Conservation (phyloP, 2,113 vertebrate genomes). For the Myotis yumanensis region DNA sequence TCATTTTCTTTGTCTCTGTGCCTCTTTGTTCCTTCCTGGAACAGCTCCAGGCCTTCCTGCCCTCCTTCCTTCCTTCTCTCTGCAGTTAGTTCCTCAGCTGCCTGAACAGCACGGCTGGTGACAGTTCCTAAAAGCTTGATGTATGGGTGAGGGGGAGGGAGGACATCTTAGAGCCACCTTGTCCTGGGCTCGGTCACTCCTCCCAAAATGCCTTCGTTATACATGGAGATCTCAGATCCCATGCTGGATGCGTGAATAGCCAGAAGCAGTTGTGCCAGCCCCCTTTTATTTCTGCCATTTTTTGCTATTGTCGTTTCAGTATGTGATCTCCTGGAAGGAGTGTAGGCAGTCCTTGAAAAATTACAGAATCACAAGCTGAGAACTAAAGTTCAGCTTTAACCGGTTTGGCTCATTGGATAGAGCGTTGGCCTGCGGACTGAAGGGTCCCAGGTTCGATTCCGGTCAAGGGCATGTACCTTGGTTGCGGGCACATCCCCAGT, state of each 20-base stretch:
- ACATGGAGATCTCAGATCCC: neutral
- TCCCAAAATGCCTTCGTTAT: neutral
- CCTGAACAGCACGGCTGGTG: neutral
- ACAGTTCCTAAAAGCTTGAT: neutral
- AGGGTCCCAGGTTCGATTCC: too few species aligned
- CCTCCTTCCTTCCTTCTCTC: neutral
- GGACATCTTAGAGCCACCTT: neutral
- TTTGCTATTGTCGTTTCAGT: neutral
- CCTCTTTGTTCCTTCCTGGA: constrained; percentile 44
- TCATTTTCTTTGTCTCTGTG: neutral
- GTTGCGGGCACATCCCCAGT: too few species aligned
- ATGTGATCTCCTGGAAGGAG: neutral
- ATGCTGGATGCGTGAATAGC: fast-evolving
- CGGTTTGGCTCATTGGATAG: too few species aligned
- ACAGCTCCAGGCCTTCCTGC: constrained; percentile 21
- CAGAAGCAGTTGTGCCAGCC: neutral
- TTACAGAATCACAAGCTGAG: neutral
- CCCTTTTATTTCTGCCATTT: neutral
- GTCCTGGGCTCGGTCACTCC: neutral
- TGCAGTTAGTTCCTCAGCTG: neutral
- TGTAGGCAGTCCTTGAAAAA: neutral
- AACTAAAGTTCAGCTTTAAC: neutral
- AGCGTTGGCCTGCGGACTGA: too few species aligned
- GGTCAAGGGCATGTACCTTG: too few species aligned
- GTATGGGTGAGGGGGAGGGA: fast-evolving